phyloP scores from a whole-genome alignment of 2,797 vertebrate genomes.

The Botia almorhae region DNA sequence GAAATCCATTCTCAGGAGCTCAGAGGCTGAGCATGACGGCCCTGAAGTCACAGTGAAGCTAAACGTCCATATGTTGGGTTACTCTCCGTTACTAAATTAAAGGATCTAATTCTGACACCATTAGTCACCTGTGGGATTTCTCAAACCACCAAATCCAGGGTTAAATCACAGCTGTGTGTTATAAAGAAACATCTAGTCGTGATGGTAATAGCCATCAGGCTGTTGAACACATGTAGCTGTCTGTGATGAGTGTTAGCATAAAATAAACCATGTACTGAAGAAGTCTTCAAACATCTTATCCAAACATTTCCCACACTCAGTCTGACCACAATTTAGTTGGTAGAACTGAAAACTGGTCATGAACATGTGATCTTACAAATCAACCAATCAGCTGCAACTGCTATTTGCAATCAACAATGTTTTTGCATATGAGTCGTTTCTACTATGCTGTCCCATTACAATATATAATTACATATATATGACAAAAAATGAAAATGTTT shows the following conservation, averaged over 20 bases:
- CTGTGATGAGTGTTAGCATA: constrained; percentile 8
- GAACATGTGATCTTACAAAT: too few relatives aligned
- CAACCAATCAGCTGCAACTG: too few relatives aligned
- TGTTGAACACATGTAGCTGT: constrained; percentile 32
- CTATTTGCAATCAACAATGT: too few relatives aligned
- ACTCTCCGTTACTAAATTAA: constrained; percentile 86
- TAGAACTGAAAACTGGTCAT: too few relatives aligned
- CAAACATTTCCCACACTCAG: neutral
- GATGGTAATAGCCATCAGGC: constrained; percentile 10
- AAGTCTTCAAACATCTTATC: neutral
- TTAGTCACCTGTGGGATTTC: constrained; percentile 70
- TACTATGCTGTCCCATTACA: too few relatives aligned
- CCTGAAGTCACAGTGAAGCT: constrained; percentile 72
- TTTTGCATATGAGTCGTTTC: too few relatives aligned
- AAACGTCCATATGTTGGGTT: constrained; percentile 91
- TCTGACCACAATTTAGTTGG: neutral
- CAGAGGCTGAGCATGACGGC: constrained; percentile 62
- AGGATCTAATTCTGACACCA: constrained; percentile 78
- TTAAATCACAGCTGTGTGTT: constrained; percentile 49
- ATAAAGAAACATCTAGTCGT: constrained; percentile 2
- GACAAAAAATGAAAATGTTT: too few relatives aligned
- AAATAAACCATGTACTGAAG: constrained; percentile 6
- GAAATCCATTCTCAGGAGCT: constrained; percentile 78
- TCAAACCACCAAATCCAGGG: constrained; percentile 26
- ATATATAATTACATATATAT: too few relatives aligned